Evolutionary conservation across 2,797 vertebrate species (phyloP), one percentile per base, ranked within the genome.

Genomic region (Gobionotothen gibberifrons): DNA sequence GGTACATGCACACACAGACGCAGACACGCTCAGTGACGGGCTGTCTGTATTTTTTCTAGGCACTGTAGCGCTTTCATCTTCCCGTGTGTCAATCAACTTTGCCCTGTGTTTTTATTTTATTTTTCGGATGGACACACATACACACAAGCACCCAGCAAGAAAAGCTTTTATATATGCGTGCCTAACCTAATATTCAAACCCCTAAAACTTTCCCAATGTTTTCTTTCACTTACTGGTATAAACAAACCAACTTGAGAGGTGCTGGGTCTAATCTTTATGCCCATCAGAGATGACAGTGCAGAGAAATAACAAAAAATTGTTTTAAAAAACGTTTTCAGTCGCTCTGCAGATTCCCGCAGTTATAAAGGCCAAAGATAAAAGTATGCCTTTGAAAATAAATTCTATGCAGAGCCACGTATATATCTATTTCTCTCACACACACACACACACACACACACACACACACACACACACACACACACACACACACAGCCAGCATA

Each of bases 371-470:
- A 58, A 44, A 87, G 85, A 90, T 87, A 84, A 91, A 89, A 84
- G 76, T 77, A 68, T 32, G 75, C 49, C 83, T 90, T 89, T 92
- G 83, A 91, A 89, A 87, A 87, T 69, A 66, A 47, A 85, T 84
- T 88, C 74, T 21, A 70, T 75, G 53, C 79, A 85, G 68, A 83
- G 76, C 60, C 74, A 86, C 64, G 6, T 36, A 9, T 36, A 78
- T 71, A 83, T 74, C 79, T 84, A 83, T 83, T 49, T 87, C 61
- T 77, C 72, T 85, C 29, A 68, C 49, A 57, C 42, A 26, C 55
- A 22, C 22, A 22, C 22, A 22, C 22, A 22, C 22, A 22, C 22
- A 22, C 22, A 22, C 22, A 22, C 22, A 22, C 22, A 26, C 22
- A 26, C 22, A 26, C 22, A 26, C 29, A 68, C 49, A 60, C 42